These are phyloP conservation scores for Maconellicoccus hirsutus DNA, from an alignment of 1,140 invertebrate genomes.

Conservation along the genomic window DNA sequence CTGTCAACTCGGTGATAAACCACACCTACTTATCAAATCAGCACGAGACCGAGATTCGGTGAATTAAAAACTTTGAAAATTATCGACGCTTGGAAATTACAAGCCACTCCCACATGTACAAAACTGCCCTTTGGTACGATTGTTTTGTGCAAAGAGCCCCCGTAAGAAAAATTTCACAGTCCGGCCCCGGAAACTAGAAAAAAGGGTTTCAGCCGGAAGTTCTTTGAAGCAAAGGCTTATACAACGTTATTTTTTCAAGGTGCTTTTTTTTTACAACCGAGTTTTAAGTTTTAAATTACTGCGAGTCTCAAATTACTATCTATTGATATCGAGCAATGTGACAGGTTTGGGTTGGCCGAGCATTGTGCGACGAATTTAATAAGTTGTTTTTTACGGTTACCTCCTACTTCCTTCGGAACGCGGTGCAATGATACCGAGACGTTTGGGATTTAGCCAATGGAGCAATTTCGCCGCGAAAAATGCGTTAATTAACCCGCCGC, in stretches of 20 bases:
- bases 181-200: not conserved
- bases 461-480: not conserved
- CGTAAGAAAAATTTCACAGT: not conserved
- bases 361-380: constrained; percentile 17
- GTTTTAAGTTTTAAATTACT: constrained; percentile 1
- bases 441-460: not conserved
- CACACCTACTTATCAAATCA: constrained; percentile 20
- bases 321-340: not conserved
- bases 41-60: constrained; percentile 7
- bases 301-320: constrained; percentile 15
- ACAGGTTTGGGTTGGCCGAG: constrained; percentile 10
- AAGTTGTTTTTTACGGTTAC: constrained; percentile 10
- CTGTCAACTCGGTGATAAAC: constrained; percentile 9
- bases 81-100: not conserved
- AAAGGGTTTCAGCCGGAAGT: constrained; percentile 17
- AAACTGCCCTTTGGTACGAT: constrained; percentile 1
- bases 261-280: not conserved
- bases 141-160: not conserved
- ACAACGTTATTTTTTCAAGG: not conserved
- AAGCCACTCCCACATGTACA: constrained; percentile 9
- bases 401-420: constrained; percentile 9
- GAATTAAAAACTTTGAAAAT: not conserved
- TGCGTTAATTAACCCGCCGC: not conserved
- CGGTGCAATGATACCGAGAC: constrained; percentile 9
- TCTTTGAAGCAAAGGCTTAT: constrained; percentile 13